phyloP scores from a whole-genome alignment of 2,888 invertebrate species.

The Microdon myrmicae region DNA sequence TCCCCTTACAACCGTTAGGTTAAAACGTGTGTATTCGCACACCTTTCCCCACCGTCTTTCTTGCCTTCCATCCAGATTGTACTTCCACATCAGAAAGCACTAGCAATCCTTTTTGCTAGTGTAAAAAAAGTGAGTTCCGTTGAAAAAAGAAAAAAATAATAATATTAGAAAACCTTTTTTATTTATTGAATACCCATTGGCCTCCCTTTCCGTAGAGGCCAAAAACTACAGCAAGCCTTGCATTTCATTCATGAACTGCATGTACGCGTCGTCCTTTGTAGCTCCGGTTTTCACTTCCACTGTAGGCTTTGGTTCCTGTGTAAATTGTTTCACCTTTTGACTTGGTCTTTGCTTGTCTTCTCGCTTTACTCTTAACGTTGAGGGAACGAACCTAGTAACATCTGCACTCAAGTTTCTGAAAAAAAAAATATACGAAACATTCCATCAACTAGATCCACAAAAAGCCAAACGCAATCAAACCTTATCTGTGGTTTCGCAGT shows the following conservation, averaged over 20 bases:
- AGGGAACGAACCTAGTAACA: conserved; percentile 94
- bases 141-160: too few species aligned
- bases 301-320: conserved; percentile 66
- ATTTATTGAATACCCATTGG: too few species aligned
- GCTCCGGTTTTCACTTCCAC: conserved; percentile 65
- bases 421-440: conserved; percentile 5
- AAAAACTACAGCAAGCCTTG: conserved; percentile 81
- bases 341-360: conserved; percentile 75
- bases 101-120: too few species aligned
- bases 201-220: too few species aligned
- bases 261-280: conserved; percentile 97
- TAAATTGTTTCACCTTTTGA: conserved; percentile 68
- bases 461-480: conserved; percentile 46
- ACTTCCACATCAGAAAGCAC: too few species aligned
- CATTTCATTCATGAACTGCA: conserved; percentile 99
- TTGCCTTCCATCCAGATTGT: too few species aligned
- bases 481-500: conserved; percentile 97
- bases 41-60: too few species aligned
- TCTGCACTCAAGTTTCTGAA: conserved; percentile 84
- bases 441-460: not conserved
- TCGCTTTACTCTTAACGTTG: conserved; percentile 89
- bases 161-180: too few species aligned
- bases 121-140: too few species aligned
- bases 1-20: too few species aligned
- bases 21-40: too few species aligned